Evolutionary conservation across 2,797 vertebrate genomes (phyloP), one percentile per base, ranked within the genome.

Genomic region (Propithecus perrieri): DNA sequence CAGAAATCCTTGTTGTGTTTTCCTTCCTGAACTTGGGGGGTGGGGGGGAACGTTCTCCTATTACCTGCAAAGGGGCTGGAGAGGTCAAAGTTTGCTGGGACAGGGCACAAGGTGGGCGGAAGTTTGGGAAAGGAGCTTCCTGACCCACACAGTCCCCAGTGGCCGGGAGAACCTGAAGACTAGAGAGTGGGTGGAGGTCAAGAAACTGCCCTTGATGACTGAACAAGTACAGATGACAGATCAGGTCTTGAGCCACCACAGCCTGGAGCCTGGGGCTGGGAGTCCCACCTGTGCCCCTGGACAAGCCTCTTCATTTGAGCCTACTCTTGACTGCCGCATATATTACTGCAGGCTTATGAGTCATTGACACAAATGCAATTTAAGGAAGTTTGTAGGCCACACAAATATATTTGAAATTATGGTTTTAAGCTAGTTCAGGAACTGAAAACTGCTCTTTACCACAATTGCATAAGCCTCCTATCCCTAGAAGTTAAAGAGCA

Each of bases 1-100:
- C 59, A 94, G 88, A 89, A 91, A 95, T 85, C 43, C 46, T 95
- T 75, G 41, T 71, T 89, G 26, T 61, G 89, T 15, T 88, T 89
- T 92, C 35, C 53, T 91, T 92, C 91, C 24, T 95, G 69, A 90
- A 89, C 8, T 89, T 92, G 69, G 41, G 28, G 35, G 38, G 13
- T 33, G 4, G 5, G 13, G 3, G 18, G 15, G 30, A 78, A 50
- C 33, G 14, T 53, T 78, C 3, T 87, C 38, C n/a, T 85, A 17
- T 78, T 76, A 75, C 10, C 17, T 74, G 59, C 9, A 88, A 89
- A 95, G 30, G 72, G 43, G 41, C 17, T 50, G 63, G 61, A 94
- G 84, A 89, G 43, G 43, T 61, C 76, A 67, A 53, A 80, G 53
- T 83, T 94, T 81, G 43, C 43, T 26, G 35, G 55, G 30, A 24